Conservation (phyloP, 2,888 invertebrate genomes). For the Craniophora ligustri region DNA sequence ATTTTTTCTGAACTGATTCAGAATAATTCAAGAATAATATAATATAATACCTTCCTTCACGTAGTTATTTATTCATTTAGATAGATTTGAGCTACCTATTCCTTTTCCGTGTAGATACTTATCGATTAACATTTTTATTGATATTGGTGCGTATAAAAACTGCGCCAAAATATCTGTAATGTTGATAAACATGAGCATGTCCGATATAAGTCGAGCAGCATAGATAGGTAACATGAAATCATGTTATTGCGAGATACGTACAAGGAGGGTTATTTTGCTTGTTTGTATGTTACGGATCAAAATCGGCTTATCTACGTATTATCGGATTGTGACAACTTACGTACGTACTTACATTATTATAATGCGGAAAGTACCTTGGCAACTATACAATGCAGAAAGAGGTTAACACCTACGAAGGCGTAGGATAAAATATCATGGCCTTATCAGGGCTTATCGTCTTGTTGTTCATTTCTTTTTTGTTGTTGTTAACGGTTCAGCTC, state of each 20-base stretch:
- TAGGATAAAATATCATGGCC: too few relatives aligned
- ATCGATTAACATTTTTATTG: slow-evolving; percentile 50
- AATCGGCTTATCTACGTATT: slow-evolving; percentile 23
- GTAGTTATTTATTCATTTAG: slow-evolving; percentile 21
- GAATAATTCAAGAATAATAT: slow-evolving; percentile 23
- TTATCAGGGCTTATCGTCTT: too few relatives aligned
- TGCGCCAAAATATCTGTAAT: slow-evolving; percentile 49
- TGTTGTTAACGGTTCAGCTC: too few relatives aligned
- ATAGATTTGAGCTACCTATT: slow-evolving; percentile 36
- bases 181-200: slow-evolving; percentile 35
- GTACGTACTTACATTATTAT: too few relatives aligned
- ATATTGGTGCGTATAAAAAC: slow-evolving; percentile 47
- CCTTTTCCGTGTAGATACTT: slow-evolving; percentile 34
- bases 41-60: too few relatives aligned
- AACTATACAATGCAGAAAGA: too few relatives aligned
- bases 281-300: slow-evolving; percentile 5
- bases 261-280: slow-evolving; percentile 17
- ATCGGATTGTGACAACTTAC: neutral
- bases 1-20: slow-evolving; percentile 24
- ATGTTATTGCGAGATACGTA: slow-evolving; percentile 26
- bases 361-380: too few relatives aligned
- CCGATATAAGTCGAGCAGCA: slow-evolving; percentile 33
- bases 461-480: too few relatives aligned
- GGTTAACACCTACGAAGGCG: too few relatives aligned
- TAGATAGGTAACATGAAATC: slow-evolving; percentile 41